These are phyloP conservation scores for rat (Rattus norvegicus) DNA, from an alignment of 2,113 vertebrate species.

Conservation along the genomic window DNA sequence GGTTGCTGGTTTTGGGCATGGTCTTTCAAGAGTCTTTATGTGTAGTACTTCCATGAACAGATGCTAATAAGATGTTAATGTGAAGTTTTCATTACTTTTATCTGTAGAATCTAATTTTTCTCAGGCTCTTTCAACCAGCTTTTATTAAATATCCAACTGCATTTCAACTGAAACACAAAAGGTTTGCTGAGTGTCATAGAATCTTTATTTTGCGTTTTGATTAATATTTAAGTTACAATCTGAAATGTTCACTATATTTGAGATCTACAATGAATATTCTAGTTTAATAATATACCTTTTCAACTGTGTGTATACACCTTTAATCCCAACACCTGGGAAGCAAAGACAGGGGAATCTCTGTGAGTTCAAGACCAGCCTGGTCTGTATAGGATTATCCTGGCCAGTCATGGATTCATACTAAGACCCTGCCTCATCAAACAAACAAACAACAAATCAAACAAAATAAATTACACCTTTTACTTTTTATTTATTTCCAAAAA, in stretches of 20 bases:
- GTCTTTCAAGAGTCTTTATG: constrained; percentile 44
- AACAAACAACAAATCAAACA: not conserved
- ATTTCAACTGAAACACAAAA: constrained; percentile 60
- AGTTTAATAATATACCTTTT: constrained; percentile 37
- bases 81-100: constrained; percentile 57
- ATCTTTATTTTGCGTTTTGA: constrained; percentile 61
- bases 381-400: not conserved
- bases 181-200: constrained; percentile 15
- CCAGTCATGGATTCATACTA: not conserved
- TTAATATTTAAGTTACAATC: constrained; percentile 65
- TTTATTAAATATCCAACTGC: constrained; percentile 63
- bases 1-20: not conserved
- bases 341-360: not conserved
- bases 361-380: not conserved
- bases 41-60: constrained; percentile 29
- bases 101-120: constrained; percentile 30
- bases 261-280: constrained; percentile 42
- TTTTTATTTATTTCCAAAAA: constrained; percentile 19
- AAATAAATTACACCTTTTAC: constrained; percentile 4
- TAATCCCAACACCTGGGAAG: not conserved
- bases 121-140: constrained; percentile 19
- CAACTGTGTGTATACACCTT: not conserved
- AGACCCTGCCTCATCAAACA: not conserved
- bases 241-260: constrained; percentile 45
- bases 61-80: constrained; percentile 54